phyloP scores from a whole-genome alignment of 2,888 invertebrate genomes.

The Tridacna crocea region DNA sequence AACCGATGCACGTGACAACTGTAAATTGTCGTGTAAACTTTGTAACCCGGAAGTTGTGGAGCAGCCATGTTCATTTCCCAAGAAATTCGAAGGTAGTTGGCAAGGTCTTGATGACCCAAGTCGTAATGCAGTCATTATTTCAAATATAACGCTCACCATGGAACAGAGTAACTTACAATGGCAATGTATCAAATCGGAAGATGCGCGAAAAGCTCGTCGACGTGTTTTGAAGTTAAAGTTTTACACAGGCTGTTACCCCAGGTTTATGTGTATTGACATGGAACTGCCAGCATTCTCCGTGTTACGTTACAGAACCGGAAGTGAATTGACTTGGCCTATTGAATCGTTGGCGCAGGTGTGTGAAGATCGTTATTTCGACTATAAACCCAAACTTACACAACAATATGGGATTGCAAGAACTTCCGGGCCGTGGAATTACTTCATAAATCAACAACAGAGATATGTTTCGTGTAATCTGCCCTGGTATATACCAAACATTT shows the following conservation, averaged over 20 bases:
- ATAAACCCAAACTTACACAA: slow-evolving; percentile 34
- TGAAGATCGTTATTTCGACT: slow-evolving; percentile 58
- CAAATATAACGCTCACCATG: slow-evolving; percentile 48
- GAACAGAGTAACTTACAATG: slow-evolving; percentile 39
- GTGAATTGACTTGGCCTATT: slow-evolving; percentile 58
- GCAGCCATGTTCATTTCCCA: slow-evolving; percentile 47
- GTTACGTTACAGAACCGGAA: slow-evolving; percentile 52
- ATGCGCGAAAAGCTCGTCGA: slow-evolving; percentile 16
- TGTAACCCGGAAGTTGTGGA: slow-evolving; percentile 61
- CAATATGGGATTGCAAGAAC: slow-evolving; percentile 41
- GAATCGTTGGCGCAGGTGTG: slow-evolving; percentile 52
- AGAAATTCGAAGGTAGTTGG: slow-evolving; percentile 49
- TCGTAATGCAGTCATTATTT: slow-evolving; percentile 42
- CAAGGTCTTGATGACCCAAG: slow-evolving; percentile 49
- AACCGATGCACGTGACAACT: slow-evolving; percentile 49
- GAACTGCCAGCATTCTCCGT: slow-evolving; percentile 56
- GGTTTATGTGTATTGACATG: slow-evolving; percentile 60
- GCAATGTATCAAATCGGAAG: slow-evolving; percentile 53
- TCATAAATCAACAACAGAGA: slow-evolving; percentile 47
- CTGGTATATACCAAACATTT: slow-evolving; percentile 60
- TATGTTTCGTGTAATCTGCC: slow-evolving; percentile 58
- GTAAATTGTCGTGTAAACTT: slow-evolving; percentile 57
- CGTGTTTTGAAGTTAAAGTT: slow-evolving; percentile 57
- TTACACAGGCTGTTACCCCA: slow-evolving; percentile 54
- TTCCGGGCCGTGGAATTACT: slow-evolving; percentile 56